Base-by-base conservation (phyloP, 2,797 vertebrate genomes). In the Rousettus madagascariensis region DNA sequence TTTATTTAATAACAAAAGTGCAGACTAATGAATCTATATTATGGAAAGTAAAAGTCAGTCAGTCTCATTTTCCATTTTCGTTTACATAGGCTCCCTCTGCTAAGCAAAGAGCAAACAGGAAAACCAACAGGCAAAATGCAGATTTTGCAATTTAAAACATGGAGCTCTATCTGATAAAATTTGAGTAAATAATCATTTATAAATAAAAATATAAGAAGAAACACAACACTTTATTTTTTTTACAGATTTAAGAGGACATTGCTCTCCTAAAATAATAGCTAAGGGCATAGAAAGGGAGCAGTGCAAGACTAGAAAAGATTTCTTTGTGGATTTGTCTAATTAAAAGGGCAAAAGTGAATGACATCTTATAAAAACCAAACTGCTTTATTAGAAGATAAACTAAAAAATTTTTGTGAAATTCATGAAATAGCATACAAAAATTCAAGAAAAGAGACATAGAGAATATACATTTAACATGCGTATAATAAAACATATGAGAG, bases 141-240 rank as follows among this genome's bases (percentile, higher is more conserved):
- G 68, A 80, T 90, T 96, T 93, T 94, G 20, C 63, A 20, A 72
- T 75, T 95, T 75, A 79, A 87, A 92, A 90, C 65, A 65, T 1
- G 8, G 13, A 7, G 8, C 22, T 75, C 24, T 75, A 12, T 65
- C 41, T 94, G 72, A 43, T 85, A 91, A 94, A 86, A 68, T 36
- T 78, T 85, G 75, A 28, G 66, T 75, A 49, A 90, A 66, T 55
- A 12, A 78, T 88, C 8, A 74, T 38, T 51, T 92, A 30, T 82
- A 51, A 69, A 55, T 72, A 77, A 61, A 75, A 38, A 91, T 43
- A 49, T 72, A 57, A 69, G 49, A n/a, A 41, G 43, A 89, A 55
- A 63, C 53, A 57, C 0, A 61, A 55, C 69, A 86, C 16, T 83
- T 85, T 43, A 7, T 59, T 95, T 95, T 77, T 17, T 77, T 30